These are phyloP conservation scores for Conistra vaccinii DNA, from an alignment of 2,888 invertebrate species.

Conservation along the genomic window DNA sequence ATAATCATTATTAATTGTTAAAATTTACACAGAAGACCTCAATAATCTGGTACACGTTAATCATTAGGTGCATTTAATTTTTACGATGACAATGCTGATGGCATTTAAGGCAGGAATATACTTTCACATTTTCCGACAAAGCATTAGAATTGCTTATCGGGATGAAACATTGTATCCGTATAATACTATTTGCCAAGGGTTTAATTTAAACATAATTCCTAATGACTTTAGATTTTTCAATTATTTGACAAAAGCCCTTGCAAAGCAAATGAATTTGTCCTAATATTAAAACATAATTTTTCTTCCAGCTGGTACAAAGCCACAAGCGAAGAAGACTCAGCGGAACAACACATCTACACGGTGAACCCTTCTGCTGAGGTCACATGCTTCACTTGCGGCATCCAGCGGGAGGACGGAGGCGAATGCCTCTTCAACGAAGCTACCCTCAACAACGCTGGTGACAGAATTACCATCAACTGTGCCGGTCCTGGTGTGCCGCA, in stretches of 20 bases:
- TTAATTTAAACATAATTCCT: not conserved
- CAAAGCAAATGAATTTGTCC: no score
- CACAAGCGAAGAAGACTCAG: conserved; percentile 93
- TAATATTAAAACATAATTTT: not conserved
- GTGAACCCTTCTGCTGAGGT: conserved; percentile 89
- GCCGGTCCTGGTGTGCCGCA: conserved; percentile 96
- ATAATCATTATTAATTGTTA: not conserved
- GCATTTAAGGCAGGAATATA: not conserved
- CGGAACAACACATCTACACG: conserved; percentile 95
- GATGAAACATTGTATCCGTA: not conserved
- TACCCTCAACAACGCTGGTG: conserved; percentile 91
- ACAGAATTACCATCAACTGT: conserved; percentile 94
- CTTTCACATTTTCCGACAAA: not conserved
- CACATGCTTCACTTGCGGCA: conserved; percentile 94
- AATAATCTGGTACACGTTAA: not conserved
- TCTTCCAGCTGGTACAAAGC: conserved; percentile 95
- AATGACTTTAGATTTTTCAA: not conserved
- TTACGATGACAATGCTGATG: not conserved
- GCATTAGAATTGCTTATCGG: not conserved
- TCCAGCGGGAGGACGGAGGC: conserved; percentile 84
- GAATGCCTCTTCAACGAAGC: conserved; percentile 93
- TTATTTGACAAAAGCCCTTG: not conserved
- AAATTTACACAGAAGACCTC: not conserved
- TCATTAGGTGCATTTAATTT: not conserved
- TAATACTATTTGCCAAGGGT: not conserved